Percentiles rank a stretch among this genome's conserved stretches.
Conservation (phyloP, 2,797 vertebrate genomes). For the Urosaurus nigricauda region DNA sequence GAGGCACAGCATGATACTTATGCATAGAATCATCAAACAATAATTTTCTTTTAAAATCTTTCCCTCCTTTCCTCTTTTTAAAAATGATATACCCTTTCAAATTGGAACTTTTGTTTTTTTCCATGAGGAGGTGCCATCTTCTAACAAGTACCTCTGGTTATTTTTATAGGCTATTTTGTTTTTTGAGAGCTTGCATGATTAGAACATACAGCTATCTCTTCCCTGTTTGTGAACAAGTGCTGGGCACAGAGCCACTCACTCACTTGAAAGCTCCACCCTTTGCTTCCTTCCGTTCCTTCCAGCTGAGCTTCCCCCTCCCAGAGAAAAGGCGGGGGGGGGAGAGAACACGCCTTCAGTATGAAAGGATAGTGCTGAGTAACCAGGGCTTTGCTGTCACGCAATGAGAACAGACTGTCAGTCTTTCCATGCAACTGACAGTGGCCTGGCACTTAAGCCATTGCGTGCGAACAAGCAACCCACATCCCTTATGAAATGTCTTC, state of each 20-base stretch:
- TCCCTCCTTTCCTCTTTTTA: conserved; percentile 23
- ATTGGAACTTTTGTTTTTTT: conserved; percentile 35
- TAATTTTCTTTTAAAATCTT: conserved; percentile 48
- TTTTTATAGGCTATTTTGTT: conserved; percentile 45
- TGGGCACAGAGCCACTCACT: conserved; percentile 81
- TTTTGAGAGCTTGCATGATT: conserved; percentile 80
- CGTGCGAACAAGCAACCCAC: conserved; percentile 92
- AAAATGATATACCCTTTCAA: conserved; percentile 15
- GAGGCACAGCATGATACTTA: conserved; percentile 65
- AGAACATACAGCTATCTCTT: conserved; percentile 68
- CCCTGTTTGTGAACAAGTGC: conserved; percentile 69
- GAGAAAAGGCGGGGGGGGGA: conserved; percentile 61
- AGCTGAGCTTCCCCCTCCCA: conserved; percentile 52
- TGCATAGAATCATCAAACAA: conserved; percentile 48
- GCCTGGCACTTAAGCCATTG: conserved; percentile 91
- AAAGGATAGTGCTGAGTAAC: conserved; percentile 84
- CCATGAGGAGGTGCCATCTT: conserved; percentile 55
- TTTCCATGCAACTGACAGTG: conserved; percentile 83
- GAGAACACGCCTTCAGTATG: conserved; percentile 66
- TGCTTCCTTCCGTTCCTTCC: conserved; percentile 37
- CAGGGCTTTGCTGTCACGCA: conserved; percentile 90
- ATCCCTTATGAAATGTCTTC: conserved; percentile 93
- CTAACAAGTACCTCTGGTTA: conserved; percentile 56
- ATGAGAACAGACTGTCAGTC: conserved; percentile 90
- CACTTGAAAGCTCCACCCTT: conserved; percentile 67